Percentiles rank a stretch among this genome's conserved stretches.
These are phyloP conservation scores for Ectobius pallidus DNA, from an alignment of 2,888 invertebrate species.

Conservation along the genomic window DNA sequence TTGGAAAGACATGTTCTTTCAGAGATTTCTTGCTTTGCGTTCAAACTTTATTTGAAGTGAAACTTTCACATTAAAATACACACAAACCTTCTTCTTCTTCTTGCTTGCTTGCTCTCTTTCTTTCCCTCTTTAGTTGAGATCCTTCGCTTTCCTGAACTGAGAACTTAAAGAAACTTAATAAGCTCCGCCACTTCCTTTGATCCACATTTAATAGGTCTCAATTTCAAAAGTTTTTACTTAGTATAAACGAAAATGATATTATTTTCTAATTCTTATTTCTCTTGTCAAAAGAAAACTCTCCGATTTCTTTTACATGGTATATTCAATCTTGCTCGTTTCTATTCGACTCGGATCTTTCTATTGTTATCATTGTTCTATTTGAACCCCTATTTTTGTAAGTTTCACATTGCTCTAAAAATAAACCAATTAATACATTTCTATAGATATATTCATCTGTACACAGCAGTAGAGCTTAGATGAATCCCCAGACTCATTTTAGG, in stretches of 20 bases:
- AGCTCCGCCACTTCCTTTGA: neutral
- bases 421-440: too few relatives aligned
- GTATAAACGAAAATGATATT: neutral
- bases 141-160: neutral
- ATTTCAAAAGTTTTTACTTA: neutral
- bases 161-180: neutral
- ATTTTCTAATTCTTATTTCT: neutral
- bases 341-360: neutral
- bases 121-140: neutral
- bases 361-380: neutral
- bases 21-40: neutral
- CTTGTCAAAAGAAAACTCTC: neutral
- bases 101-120: neutral
- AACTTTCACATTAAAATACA: neutral
- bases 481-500: too few relatives aligned
- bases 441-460: too few relatives aligned
- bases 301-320: neutral
- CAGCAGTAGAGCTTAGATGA: too few relatives aligned
- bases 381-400: neutral
- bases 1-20: too few relatives aligned
- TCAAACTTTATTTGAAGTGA: neutral
- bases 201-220: neutral
- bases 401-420: too few relatives aligned
- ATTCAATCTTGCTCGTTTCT: too few relatives aligned
- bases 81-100: too few relatives aligned